Percentiles rank a stretch among this genome's conserved stretches.
Conservation (phyloP, 1,140 invertebrate species). For the Sinonovacula constricta region DNA sequence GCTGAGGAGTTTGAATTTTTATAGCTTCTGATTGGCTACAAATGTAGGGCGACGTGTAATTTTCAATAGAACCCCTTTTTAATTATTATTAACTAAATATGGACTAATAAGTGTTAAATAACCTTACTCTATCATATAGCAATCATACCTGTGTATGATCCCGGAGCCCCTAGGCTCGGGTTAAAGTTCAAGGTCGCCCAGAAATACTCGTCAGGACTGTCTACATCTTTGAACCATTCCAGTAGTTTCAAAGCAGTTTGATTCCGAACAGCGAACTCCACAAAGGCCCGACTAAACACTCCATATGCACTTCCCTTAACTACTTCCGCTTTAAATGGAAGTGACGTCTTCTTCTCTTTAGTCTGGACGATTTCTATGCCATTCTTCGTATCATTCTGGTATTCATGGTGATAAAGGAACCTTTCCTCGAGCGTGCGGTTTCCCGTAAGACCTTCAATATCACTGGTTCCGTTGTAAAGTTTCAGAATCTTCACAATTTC, state of each 20-base stretch:
- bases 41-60: too few species aligned
- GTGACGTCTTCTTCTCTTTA: slow-evolving; percentile 45
- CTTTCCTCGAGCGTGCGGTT: slow-evolving; percentile 34
- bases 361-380: slow-evolving; percentile 40
- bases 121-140: too few species aligned
- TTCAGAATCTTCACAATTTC: slow-evolving; percentile 71
- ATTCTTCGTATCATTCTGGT: neutral
- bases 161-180: slow-evolving; percentile 55
- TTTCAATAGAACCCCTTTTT: too few species aligned
- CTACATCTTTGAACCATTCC: slow-evolving; percentile 63
- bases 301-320: slow-evolving; percentile 74
- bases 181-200: slow-evolving; percentile 73
- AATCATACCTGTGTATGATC: too few species aligned
- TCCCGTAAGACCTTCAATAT: slow-evolving; percentile 58
- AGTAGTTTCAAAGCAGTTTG: slow-evolving; percentile 58
- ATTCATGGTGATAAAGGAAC: slow-evolving; percentile 42
- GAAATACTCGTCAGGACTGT: slow-evolving; percentile 73
- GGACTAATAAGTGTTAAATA: too few species aligned
- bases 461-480: slow-evolving; percentile 66
- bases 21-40: too few species aligned
- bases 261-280: slow-evolving; percentile 64
- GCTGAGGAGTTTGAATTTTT: too few species aligned
- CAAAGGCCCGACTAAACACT: slow-evolving; percentile 68
- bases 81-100: too few species aligned
- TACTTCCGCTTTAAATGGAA: slow-evolving; percentile 64